phyloP scores from a whole-genome alignment of 2,797 vertebrate species.

The Notoglanidium macrostoma region DNA sequence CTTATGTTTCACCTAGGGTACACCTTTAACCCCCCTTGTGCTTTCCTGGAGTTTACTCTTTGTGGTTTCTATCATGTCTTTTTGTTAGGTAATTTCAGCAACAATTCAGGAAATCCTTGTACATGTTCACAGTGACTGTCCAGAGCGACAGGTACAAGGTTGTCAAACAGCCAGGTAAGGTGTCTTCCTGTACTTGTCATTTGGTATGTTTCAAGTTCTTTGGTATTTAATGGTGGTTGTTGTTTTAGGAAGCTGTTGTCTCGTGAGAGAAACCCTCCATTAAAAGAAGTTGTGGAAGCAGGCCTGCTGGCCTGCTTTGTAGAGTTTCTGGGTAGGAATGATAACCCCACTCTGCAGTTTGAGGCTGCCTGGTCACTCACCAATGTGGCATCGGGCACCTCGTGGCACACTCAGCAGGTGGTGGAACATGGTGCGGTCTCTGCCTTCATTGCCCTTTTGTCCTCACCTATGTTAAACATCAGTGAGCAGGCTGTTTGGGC shows the following conservation, averaged over 20 bases:
- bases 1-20: too few species aligned
- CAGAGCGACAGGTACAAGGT: constrained; percentile 73
- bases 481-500: constrained; percentile 92
- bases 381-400: constrained; percentile 88
- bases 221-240: not conserved
- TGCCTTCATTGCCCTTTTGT: constrained; percentile 79
- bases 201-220: not conserved
- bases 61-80: not conserved
- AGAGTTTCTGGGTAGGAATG: constrained; percentile 75
- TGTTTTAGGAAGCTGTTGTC: constrained; percentile 83
- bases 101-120: constrained; percentile 77
- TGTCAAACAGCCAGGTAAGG: constrained; percentile 84
- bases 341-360: constrained; percentile 81
- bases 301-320: constrained; percentile 84
- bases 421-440: constrained; percentile 85
- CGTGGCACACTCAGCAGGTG: constrained; percentile 82
- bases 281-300: constrained; percentile 78
- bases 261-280: constrained; percentile 79
- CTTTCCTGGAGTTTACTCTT: not conserved
- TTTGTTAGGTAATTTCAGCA: constrained; percentile 58
- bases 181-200: constrained; percentile 19
- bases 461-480: constrained; percentile 81
- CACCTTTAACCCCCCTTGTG: too few species aligned
- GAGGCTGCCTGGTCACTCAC: constrained; percentile 93
- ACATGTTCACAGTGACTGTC: constrained; percentile 70